These are phyloP conservation scores for Melanogrammus aeglefinus DNA, from an alignment of 2,797 vertebrate genomes.

Conservation along the genomic window DNA sequence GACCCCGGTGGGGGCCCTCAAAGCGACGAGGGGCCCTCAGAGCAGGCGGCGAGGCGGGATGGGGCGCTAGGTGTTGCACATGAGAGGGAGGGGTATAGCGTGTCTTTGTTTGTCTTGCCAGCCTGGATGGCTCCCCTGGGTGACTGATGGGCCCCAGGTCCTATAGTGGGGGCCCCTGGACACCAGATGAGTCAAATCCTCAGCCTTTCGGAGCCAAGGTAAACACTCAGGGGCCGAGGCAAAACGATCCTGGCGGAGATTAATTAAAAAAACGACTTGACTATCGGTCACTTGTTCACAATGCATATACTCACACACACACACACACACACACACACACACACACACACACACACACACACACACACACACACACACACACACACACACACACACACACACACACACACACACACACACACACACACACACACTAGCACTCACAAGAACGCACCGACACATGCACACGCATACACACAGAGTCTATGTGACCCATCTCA, in stretches of 20 bases:
- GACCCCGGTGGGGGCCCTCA: conserved; percentile 57
- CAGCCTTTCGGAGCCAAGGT: conserved; percentile 57
- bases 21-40: conserved; percentile 30
- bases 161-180: conserved; percentile 41
- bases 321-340: neutral
- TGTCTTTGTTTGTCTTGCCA: conserved; percentile 72
- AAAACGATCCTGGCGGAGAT: conserved; percentile 7
- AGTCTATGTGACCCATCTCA: neutral
- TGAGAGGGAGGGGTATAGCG: conserved; percentile 33
- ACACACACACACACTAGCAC: too few relatives aligned
- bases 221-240: conserved; percentile 59
- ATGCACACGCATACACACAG: too few relatives aligned
- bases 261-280: neutral
- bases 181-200: conserved; percentile 55
- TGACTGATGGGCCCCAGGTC: conserved; percentile 68
- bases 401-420: neutral
- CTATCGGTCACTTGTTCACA: neutral
- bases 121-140: conserved; percentile 43
- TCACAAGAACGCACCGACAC: too few relatives aligned
- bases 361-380: conserved; percentile 19
- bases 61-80: conserved; percentile 19
- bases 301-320: neutral
- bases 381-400: conserved; percentile 8
- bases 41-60: conserved; percentile 33
- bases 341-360: neutral